phyloP scores from a whole-genome alignment of 2,797 vertebrate genomes.

The Pagetopsis macropterus region DNA sequence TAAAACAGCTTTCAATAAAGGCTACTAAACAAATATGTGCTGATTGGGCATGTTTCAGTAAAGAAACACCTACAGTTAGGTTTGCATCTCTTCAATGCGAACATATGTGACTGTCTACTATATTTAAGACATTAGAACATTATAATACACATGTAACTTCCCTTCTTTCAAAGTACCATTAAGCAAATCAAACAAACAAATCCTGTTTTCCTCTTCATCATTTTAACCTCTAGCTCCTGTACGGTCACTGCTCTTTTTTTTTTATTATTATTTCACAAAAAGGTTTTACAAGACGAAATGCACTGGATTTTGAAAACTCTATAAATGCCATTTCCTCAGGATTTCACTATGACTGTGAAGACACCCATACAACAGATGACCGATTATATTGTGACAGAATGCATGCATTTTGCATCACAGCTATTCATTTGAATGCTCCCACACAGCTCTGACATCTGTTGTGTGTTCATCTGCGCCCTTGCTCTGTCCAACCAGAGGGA shows the following conservation, averaged over 20 bases:
- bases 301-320: background rate
- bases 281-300: background rate
- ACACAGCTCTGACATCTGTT: conserved; percentile 40
- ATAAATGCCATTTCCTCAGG: conserved; percentile 4
- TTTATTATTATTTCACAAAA: background rate
- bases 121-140: background rate
- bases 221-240: background rate
- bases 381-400: conserved; percentile 27
- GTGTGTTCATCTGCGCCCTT: conserved; percentile 7
- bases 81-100: background rate
- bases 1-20: conserved; percentile 16
- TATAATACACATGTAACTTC: background rate
- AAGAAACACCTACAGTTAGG: background rate
- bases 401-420: conserved; percentile 19
- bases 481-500: conserved; percentile 2
- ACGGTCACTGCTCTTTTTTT: background rate
- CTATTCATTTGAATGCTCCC: conserved; percentile 35
- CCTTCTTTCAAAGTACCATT: background rate
- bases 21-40: conserved; percentile 18
- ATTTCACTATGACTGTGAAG: conserved; percentile 13
- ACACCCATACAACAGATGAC: conserved; percentile 21
- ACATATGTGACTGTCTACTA: background rate
- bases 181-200: background rate
- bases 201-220: background rate
- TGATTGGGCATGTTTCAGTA: background rate